Base-by-base conservation (phyloP, 2,888 invertebrate genomes). In the Antitype chi region DNA sequence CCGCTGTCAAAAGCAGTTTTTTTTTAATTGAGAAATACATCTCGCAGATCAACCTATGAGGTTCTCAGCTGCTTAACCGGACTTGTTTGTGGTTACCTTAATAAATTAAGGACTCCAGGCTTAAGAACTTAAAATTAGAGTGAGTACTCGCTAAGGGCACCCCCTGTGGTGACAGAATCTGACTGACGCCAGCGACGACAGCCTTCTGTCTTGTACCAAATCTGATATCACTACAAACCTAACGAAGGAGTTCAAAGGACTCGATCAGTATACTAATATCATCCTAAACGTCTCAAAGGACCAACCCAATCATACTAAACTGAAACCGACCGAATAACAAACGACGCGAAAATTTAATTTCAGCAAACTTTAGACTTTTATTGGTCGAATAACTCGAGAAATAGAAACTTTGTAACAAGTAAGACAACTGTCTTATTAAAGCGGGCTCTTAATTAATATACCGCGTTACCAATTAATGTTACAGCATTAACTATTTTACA, bases 381-480 rank as follows among this genome's bases (percentile, higher is more conserved):
- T 89, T 83, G 80, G 78, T 77, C 67, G 77, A 87, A 89, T 85
- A 89, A 83, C 78, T 89, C 76, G 72, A 76, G 81, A 82, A 86
- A 89, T 78, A 80, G 76, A 83, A 88, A 87, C 80, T 89, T 82
- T 81, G 76, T 47, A 66, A 80, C 85, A 80, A 88, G 80, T 88
- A 85, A 81, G 76, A 75, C 67, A 73, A 84, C 80, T 84, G 88
- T 86, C 87, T 84, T 82, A 78, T 84, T 87, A 80, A 84, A 78
- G 81, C 67, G 74, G 79, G 85, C 70, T 84, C 87, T 90, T 91
- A 90, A 91, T 92, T 90, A 91, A 89, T 89, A 89, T 90, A 85
- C 81, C 81, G 74, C 83, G 81, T 89, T 89, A 86, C 84, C 84
- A 88, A 90, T 90, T 90, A 88, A 89, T 87, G 76, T 76, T 78